phyloP scores from a whole-genome alignment of 2,797 vertebrate species.

The Enteromius trimaculatus region DNA sequence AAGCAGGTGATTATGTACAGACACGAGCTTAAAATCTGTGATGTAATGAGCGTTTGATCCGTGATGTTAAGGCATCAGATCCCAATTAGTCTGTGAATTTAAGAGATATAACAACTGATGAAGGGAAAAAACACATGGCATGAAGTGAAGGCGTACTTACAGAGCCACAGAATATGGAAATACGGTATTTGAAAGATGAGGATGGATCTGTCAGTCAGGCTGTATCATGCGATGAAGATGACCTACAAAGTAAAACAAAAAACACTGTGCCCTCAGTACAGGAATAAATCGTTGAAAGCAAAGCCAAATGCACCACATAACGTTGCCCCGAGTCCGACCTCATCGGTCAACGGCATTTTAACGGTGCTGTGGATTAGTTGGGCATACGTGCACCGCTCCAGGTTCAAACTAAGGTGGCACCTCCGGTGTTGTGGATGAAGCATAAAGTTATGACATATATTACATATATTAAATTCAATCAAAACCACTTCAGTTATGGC shows the following conservation, averaged over 20 bases:
- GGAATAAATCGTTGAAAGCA: constrained; percentile 64
- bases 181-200: constrained; percentile 83
- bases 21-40: constrained; percentile 31
- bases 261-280: constrained; percentile 83
- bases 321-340: constrained; percentile 33
- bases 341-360: constrained; percentile 64
- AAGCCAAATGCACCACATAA: constrained; percentile 55
- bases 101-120: constrained; percentile 11
- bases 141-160: constrained; percentile 89
- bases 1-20: constrained; percentile 46
- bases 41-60: constrained; percentile 44
- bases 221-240: constrained; percentile 95
- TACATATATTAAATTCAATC: constrained; percentile 64
- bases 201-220: constrained; percentile 89
- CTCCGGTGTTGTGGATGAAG: constrained; percentile 63
- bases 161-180: constrained; percentile 88
- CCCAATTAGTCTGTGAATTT: constrained; percentile 19
- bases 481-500: constrained; percentile 11
- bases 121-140: constrained; percentile 59
- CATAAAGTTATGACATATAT: constrained; percentile 60
- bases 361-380: constrained; percentile 41
- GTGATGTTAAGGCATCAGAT: constrained; percentile 40
- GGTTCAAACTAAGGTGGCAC: constrained; percentile 65
- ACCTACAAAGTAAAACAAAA: constrained; percentile 92
- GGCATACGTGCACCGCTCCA: constrained; percentile 38